Base-by-base conservation (phyloP, 2,113 vertebrate species). In the Tachysurus fulvidraco region DNA sequence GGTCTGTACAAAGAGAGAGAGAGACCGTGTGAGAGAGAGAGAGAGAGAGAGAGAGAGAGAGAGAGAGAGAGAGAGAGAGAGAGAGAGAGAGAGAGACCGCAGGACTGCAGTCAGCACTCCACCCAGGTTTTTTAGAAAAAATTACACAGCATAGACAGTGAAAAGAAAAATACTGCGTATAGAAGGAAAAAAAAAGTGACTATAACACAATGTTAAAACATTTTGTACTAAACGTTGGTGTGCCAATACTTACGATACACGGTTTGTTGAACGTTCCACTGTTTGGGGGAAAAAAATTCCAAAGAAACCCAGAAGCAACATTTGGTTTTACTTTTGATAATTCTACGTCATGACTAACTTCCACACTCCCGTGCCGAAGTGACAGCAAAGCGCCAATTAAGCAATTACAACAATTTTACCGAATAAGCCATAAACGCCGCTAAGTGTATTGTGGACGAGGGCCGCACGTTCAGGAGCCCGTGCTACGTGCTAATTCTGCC, bases 281-380 rank as follows among this genome's bases (percentile, higher is more conserved):
- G 23, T 44, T 50, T 1, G 0, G 2, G 36, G 6, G 16, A 36
- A 71, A 41, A 3, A 73, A 73, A 44, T 73, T 12, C 21, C 0
- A 54, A 76, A 13, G 12, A 89, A 85, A 78, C 88, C 87, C 85
- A 89, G 85, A 91, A 90, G 5, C 77, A 91, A 93, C 95, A 95
- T 95, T 95, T 96, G 95, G 94, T 93, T 94, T 93, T 94, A 95
- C 93, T 95, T 94, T 94, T 86, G 90, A 92, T 93, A 94, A 94
- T 95, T 94, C 90, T 30, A 67, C 92, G 91, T 92, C 92, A 84
- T 80, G 81, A 89, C 87, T 85, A 91, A 91, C 91, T 92, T 92
- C 92, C 88, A 88, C 71, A 83, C 74, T 86, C 10, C 65, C 74
- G 85, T 90, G 76, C 85, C 71, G 88, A 78, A 89, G 89, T 84